Evolutionary conservation across 2,888 invertebrate genomes (phyloP), one percentile per base, ranked within the genome.

Genomic region (Hirudinaria manillensis): DNA sequence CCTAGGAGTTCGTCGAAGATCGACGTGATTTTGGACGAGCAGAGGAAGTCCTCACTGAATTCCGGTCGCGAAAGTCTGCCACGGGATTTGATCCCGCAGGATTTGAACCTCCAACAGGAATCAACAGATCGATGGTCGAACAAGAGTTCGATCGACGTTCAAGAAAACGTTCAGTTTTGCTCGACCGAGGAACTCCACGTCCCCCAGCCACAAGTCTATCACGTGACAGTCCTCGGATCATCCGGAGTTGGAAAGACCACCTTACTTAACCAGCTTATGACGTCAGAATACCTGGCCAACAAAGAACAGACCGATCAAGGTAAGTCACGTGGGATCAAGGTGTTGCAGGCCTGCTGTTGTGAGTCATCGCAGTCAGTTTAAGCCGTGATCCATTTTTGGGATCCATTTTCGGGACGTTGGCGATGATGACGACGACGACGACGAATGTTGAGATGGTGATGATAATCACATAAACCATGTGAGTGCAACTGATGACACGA

Each of bases 211-310:
- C 70, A 70, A n/a, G 72, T 27, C 27, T 72, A 51, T 55, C 72
- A 72, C 16, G 72, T 72, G 24, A 34, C 24, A 24, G 72, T 72
- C 24, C 27, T 72, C 32, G 72, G 72, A 16, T 29, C 32, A 3
- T 32, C 72, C 2, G 72, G 72, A 2, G 72, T 72, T 21, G 72
- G 72, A 10, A 72, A 72, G 29, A 27, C 16, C 29, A 72, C 72
- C 55, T 34, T 72, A 3, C 6, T 72, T 10, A 72, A 72, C 72
- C 72, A 72, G 53, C 72, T 72, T 13, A 72, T 72, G 72, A 72
- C 72, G 21, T 72, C 72, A 55, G 72, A 72, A 32, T 72, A 72
- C 55, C 72, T 72, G 21, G 72, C 72, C 13, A 72, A 72, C 72
- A 72, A 55, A n/a, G 72, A 72, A 72, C 45, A 72, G 27, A 51